Evolutionary conservation across 2,113 vertebrate genomes (phyloP).

Genomic region (Phaethon lepturus): DNA sequence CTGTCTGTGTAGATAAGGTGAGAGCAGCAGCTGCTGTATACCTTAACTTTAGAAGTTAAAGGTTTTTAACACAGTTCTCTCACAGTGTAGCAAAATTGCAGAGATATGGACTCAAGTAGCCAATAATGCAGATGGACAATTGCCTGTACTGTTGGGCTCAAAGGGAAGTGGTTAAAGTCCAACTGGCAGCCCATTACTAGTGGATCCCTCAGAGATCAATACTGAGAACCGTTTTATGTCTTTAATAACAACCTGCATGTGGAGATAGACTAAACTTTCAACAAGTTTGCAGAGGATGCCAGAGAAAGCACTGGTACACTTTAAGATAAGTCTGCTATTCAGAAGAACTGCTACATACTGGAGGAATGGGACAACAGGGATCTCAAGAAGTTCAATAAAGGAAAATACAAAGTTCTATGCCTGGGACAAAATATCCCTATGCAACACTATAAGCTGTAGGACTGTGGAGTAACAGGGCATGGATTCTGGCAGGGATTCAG

Average conservation of each 20-base stretch:
- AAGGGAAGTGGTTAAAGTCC: neutral
- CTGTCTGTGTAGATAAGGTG: fast-evolving
- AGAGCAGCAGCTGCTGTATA: neutral
- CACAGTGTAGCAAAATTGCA: neutral
- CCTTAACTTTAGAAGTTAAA: neutral
- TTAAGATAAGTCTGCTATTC: neutral
- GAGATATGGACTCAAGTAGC: fast-evolving
- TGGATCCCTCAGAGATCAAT: neutral
- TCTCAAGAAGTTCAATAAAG: neutral
- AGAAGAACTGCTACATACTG: neutral
- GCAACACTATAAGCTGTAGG: too few relatives aligned
- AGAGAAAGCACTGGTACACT: neutral
- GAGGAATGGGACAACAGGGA: neutral
- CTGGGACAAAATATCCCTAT: neutral
- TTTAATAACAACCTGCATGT: neutral
- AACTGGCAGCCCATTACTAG: fast-evolving
- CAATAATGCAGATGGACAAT: neutral
- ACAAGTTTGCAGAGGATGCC: neutral
- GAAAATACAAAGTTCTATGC: neutral
- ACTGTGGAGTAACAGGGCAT: too few relatives aligned
- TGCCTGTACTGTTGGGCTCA: neutral
- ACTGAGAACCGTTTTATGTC: neutral
- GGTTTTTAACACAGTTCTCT: neutral
- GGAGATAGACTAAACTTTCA: neutral
- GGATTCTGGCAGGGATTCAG: too few relatives aligned